Evolutionary conservation across 2,113 vertebrate species (phyloP), one percentile per base, ranked within the genome.

Genomic region (Grus americana): DNA sequence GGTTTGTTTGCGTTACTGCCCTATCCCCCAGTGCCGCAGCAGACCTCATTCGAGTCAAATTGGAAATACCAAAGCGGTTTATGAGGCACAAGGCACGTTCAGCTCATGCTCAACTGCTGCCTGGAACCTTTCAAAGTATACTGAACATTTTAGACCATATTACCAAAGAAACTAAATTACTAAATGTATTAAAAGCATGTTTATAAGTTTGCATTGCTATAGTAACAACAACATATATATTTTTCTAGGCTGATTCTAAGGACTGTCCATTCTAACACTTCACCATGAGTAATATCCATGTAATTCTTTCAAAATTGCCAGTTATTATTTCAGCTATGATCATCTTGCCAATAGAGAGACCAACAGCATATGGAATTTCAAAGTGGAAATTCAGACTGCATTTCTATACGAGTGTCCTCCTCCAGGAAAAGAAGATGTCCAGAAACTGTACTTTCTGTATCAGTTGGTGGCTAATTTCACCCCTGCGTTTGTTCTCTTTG

Each of bases 281-380:
- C 11, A 30, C 55, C 58, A 83, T 85, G 78, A 95, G 94, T 90
- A 95, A 95, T 90, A 90, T 14, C 23, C 38, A 73, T 73, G 59
- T 75, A 91, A 90, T 87, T 91, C 59, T 75, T 92, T 95, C 86
- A 21, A 95, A 97, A 95, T 88, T 83, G 87, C 74, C 30, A 40
- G 62, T 93, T 92, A 79, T 59, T 91, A 82, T 89, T 95, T 95
- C 76, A 92, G 78, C 55, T 88, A 26, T 79, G 70, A 70, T 62
- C 74, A 67, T 58, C 59, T 90, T 92, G 89, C 86, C 94, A 94
- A 58, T 6, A 83, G 54, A 87, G 38, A 95, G 42, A 90, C 57
- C 85, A 90, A 47, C 12, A 84, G 21, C 47, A 70, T 75, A 90
- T 29, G 85, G 61, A 76, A 82, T 94, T 97, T 95, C 91, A 79